Base-by-base conservation (phyloP, 2,113 vertebrate genomes). In the Oryzias javanicus region DNA sequence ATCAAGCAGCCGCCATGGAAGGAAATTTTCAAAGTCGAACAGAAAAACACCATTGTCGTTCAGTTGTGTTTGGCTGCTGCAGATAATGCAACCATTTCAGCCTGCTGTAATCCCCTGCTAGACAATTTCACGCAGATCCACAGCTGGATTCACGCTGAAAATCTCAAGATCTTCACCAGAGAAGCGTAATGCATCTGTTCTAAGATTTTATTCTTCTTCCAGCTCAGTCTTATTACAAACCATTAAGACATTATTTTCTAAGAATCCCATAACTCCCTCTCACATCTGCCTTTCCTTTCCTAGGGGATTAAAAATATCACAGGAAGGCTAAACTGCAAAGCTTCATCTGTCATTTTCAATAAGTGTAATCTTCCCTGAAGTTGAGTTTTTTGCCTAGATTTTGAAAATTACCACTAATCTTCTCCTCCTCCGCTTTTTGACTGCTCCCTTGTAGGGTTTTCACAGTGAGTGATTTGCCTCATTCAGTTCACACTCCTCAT, bases 61-160 rank as follows among this genome's bases (percentile, higher is more conserved):
- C 13, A 49, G 24, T 17, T 1, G 42, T 25, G 8, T n/a, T 52
- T 51, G 48, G 62, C 14, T 17, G 8, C 52, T 67, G 51, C 46
- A 45, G 41, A 24, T 68, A 18, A 6, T 60, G 12, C 42, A 44
- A 57, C 50, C 17, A 27, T 52, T 50, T 55, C 6, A 13, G 14
- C 52, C 8, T 42, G 10, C 41, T 45, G 14, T 59, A 29, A 16
- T 67, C 3, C 25, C 64, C 17, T 13, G 14, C 64, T 40, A 4
- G 10, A 27, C 54, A 24, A 69, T 42, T 59, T 62, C 53, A 53
- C 44, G 58, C 44, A 53, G 46, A 56, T 63, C 20, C n/a, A 41
- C 53, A 78, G 55, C 61, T 70, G 51, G 1, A 27, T 8, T 55
- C 7, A 25, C 20, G 42, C 55, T 15, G 53, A 24, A 49, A 51